Conservation (phyloP, 2,888 invertebrate species). For the Hecatera dysodea region DNA sequence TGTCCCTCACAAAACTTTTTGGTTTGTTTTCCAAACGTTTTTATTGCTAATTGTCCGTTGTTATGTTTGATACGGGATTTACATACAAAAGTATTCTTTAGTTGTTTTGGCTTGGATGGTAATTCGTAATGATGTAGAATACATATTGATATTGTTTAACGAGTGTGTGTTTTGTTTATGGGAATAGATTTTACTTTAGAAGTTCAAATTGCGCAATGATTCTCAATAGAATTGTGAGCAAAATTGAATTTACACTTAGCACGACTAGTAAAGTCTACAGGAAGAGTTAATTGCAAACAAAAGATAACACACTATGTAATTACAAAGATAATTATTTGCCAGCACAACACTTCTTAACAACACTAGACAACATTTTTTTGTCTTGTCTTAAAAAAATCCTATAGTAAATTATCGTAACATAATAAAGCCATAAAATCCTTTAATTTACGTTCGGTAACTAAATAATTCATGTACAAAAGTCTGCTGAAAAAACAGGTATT, state of each 20-base stretch:
- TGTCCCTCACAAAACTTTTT: conserved; percentile 65
- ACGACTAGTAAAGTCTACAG: too few species aligned
- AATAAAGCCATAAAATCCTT: neutral
- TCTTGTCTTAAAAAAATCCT: neutral
- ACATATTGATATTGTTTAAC: conserved; percentile 41
- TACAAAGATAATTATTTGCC: neutral
- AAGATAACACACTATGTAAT: neutral
- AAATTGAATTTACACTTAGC: neutral
- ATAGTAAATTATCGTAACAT: neutral
- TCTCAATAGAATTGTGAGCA: neutral
- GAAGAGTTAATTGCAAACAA: neutral
- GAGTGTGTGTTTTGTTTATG: conserved; percentile 15
- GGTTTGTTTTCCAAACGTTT: conserved; percentile 62
- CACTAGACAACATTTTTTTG: neutral
- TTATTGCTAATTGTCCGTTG: conserved; percentile 68
- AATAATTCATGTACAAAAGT: neutral
- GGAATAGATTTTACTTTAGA: conserved; percentile 4
- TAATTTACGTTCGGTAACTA: neutral
- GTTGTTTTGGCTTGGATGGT: conserved; percentile 51
- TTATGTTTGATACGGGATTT: conserved; percentile 66
- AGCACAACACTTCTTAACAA: neutral
- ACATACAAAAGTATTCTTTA: conserved; percentile 66
- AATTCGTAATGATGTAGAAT: conserved; percentile 60
- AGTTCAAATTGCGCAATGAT: neutral
- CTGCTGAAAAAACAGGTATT: neutral